Evolutionary conservation across 2,797 vertebrate species (phyloP).

Genomic region (Schizothorax lantsangensis): DNA sequence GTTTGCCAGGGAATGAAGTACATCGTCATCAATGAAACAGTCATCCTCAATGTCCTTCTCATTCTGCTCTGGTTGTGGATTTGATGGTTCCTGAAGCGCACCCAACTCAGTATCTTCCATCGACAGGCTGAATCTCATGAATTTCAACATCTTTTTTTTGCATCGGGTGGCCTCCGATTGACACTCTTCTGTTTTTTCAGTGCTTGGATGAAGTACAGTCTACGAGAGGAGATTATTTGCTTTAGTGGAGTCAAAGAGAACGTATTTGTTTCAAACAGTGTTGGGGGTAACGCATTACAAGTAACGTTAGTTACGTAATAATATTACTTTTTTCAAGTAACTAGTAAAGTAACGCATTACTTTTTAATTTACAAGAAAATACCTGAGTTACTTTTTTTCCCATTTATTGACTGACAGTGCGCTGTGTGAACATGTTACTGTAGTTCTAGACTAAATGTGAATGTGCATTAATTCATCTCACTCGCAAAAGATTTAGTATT

Average conservation of each 20-base stretch:
- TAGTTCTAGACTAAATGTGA: too few relatives aligned
- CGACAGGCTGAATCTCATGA: conserved; percentile 69
- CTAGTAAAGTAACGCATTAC: too few relatives aligned
- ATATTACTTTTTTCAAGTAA: too few relatives aligned
- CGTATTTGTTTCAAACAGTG: not conserved
- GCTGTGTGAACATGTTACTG: too few relatives aligned
- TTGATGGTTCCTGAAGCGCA: not conserved
- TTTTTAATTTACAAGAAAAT: too few relatives aligned
- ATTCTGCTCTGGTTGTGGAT: not conserved
- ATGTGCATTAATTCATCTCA: too few relatives aligned
- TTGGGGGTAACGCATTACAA: too few relatives aligned
- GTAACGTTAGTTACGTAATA: too few relatives aligned
- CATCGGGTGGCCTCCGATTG: conserved; percentile 59
- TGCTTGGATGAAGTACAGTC: conserved; percentile 66
- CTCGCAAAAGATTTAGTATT: too few relatives aligned
- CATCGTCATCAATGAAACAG: not conserved
- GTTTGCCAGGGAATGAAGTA: conserved; percentile 71
- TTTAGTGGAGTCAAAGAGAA: not conserved
- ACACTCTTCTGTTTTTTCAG: not conserved
- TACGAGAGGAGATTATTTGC: conserved; percentile 23
- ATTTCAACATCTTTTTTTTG: conserved; percentile 60
- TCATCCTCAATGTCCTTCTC: not conserved
- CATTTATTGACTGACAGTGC: too few relatives aligned
- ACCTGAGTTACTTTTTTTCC: too few relatives aligned
- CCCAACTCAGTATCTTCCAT: conserved; percentile 60